Evolutionary conservation across 2,797 vertebrate genomes (phyloP).

Genomic region (Mus caroli): DNA sequence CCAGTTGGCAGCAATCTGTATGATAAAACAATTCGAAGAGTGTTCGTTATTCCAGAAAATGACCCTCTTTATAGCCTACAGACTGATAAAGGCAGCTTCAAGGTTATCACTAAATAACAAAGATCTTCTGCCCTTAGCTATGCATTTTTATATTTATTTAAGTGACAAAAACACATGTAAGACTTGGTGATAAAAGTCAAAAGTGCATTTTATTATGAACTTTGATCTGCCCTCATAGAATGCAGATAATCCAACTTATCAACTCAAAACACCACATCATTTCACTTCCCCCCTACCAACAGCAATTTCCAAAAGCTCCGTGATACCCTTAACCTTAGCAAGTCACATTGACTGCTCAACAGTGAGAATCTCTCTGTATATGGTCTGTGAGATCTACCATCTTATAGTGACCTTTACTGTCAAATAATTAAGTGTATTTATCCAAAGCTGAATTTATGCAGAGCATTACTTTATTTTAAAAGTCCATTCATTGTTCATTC

Average conservation of each 20-base stretch:
- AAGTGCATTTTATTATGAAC: slow-evolving; percentile 9
- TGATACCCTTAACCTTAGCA: slow-evolving; percentile 70
- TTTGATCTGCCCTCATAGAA: slow-evolving; percentile 30
- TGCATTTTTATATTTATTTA: slow-evolving; percentile 1
- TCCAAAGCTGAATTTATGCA: slow-evolving; percentile 71
- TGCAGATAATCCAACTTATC: slow-evolving; percentile 46
- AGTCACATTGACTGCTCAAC: slow-evolving; percentile 68
- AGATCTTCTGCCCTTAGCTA: not conserved
- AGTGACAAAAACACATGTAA: slow-evolving; percentile 9
- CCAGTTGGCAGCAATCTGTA: not conserved
- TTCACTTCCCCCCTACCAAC: slow-evolving; percentile 51
- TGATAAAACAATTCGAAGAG: not conserved
- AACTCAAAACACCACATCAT: slow-evolving; percentile 56
- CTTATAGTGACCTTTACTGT: slow-evolving; percentile 70
- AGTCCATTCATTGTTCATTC: not conserved
- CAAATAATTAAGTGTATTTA: slow-evolving; percentile 83
- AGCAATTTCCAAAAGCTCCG: slow-evolving; percentile 77
- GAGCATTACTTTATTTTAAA: slow-evolving; percentile 22
- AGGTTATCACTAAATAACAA: slow-evolving; percentile 1
- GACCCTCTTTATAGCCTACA: not conserved
- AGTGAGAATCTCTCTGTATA: slow-evolving; percentile 65
- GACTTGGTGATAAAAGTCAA: slow-evolving; percentile 28
- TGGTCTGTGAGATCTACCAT: slow-evolving; percentile 66
- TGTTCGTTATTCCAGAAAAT: slow-evolving; percentile 46
- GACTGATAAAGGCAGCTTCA: not conserved